These are phyloP conservation scores for Tipula helvola DNA, from an alignment of 2,888 invertebrate genomes.

Conservation along the genomic window DNA sequence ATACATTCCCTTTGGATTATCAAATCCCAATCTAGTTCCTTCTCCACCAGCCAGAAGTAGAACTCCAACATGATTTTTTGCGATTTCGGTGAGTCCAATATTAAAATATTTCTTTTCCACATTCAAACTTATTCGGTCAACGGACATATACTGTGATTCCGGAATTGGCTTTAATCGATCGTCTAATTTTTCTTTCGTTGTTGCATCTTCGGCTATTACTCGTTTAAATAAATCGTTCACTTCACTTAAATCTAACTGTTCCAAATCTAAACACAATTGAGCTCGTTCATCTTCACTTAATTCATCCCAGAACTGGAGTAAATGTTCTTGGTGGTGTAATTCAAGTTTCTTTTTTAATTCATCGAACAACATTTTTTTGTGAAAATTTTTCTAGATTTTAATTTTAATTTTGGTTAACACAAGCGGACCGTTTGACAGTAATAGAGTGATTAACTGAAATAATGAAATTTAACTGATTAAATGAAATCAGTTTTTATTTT, in stretches of 20 bases:
- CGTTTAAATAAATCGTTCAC: conserved; percentile 54
- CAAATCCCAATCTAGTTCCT: conserved; percentile 90
- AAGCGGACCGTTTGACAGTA: too few species aligned
- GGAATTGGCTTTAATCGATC: conserved; percentile 76
- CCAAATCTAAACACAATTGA: conserved; percentile 45
- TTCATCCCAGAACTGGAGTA: conserved; percentile 69
- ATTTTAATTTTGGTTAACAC: too few species aligned
- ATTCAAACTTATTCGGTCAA: conserved; percentile 46
- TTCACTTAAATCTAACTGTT: conserved; percentile 58
- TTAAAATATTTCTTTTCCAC: conserved; percentile 54
- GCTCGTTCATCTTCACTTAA: conserved; percentile 47
- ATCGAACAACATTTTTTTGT: conserved; percentile 41
- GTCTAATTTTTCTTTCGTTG: conserved; percentile 52
- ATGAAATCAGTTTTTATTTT: too few species aligned
- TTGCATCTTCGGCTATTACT: conserved; percentile 42
- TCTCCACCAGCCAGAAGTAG: conserved; percentile 94
- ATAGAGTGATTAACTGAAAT: too few species aligned
- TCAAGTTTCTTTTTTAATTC: conserved; percentile 40
- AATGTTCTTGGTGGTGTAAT: conserved; percentile 63
- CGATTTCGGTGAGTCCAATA: conserved; percentile 51
- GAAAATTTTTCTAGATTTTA: too few species aligned
- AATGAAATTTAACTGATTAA: not conserved
- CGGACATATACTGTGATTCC: conserved; percentile 63
- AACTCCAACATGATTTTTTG: conserved; percentile 65
- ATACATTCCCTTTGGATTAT: conserved; percentile 96